These are phyloP conservation scores for Drosophila testacea DNA, from an alignment of 2,888 invertebrate species.

Conservation along the genomic window DNA sequence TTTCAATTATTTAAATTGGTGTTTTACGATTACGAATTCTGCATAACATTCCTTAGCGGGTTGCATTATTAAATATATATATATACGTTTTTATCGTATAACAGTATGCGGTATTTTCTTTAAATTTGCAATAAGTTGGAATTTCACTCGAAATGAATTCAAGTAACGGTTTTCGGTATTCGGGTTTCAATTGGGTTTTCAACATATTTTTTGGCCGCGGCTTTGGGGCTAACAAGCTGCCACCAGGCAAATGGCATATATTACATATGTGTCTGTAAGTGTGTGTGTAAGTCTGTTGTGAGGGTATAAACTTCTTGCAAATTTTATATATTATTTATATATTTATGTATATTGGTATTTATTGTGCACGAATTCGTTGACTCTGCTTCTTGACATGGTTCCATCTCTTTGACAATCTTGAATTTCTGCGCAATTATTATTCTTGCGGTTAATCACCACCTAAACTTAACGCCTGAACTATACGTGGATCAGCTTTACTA, in stretches of 20 bases:
- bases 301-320: conserved; percentile 30
- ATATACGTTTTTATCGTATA: conserved; percentile 9
- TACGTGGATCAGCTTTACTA: conserved; percentile 98
- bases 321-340: conserved; percentile 24
- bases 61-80: conserved; percentile 20
- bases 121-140: conserved; percentile 55
- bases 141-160: conserved; percentile 42
- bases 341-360: conserved; percentile 38
- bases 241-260: conserved; percentile 46
- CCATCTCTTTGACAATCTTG: conserved; percentile 90
- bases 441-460: conserved; percentile 95
- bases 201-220: conserved; percentile 45
- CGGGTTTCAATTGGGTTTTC: conserved; percentile 19
- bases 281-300: conserved; percentile 12
- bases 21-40: conserved; percentile 44
- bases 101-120: conserved; percentile 21
- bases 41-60: conserved; percentile 33
- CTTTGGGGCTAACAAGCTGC: conserved; percentile 54
- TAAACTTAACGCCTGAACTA: conserved; percentile 97
- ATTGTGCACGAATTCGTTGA: conserved; percentile 61
- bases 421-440: conserved; percentile 86
- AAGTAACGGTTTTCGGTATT: conserved; percentile 19
- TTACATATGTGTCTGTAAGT: conserved; percentile 28
- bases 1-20: conserved; percentile 65
- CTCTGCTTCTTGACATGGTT: conserved; percentile 41